phyloP scores from a whole-genome alignment of 2,797 vertebrate genomes.

The Leptodactylus fallax region DNA sequence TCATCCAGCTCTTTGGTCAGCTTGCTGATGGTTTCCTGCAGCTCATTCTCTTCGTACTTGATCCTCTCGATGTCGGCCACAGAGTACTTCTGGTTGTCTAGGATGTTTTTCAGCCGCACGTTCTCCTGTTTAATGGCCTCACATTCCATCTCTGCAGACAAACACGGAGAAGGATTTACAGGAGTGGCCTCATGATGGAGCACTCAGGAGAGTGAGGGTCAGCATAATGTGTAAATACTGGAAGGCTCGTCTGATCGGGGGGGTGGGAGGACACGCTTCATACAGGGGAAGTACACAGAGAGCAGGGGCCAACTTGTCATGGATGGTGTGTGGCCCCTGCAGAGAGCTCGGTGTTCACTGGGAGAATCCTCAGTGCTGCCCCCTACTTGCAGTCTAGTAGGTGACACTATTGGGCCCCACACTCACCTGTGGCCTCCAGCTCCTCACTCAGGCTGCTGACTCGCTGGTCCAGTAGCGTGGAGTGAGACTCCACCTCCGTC shows the following conservation, averaged over 20 bases:
- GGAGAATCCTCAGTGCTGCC: not conserved
- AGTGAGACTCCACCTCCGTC: conserved; percentile 82
- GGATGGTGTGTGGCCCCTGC: too few relatives aligned
- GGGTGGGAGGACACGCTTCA: not conserved
- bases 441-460: conserved; percentile 79
- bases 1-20: conserved; percentile 85
- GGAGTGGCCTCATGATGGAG: too few relatives aligned
- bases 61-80: conserved; percentile 92
- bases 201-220: too few relatives aligned
- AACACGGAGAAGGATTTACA: not conserved
- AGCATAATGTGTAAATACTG: not conserved
- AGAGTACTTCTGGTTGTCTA: conserved; percentile 92
- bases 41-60: conserved; percentile 89
- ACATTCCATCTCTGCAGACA: conserved; percentile 79
- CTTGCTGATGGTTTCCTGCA: conserved; percentile 86
- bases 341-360: too few relatives aligned
- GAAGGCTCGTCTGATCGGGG: not conserved
- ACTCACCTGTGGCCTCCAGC: conserved; percentile 83
- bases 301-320: not conserved
- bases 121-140: conserved; percentile 87
- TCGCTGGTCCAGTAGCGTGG: conserved; percentile 82
- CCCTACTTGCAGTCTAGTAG: not conserved
- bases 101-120: conserved; percentile 79
- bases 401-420: not conserved
- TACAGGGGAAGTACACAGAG: too few relatives aligned